phyloP scores from a whole-genome alignment of 1,140 invertebrate genomes.

The Drosophila ambigua region DNA sequence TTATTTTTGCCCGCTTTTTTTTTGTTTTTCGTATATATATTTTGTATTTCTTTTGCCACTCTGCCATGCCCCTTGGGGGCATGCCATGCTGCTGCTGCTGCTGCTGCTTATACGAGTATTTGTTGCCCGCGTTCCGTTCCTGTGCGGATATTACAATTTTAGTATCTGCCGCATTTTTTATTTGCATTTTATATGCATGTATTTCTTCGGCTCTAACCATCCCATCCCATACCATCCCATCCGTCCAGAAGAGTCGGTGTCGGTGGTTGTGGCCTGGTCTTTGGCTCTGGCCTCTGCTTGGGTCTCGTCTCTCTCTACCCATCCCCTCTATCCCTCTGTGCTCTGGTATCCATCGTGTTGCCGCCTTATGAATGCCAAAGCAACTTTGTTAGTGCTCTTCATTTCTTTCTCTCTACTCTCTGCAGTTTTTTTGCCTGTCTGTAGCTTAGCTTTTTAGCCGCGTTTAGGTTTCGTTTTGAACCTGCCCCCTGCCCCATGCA shows the following conservation, averaged over 20 bases:
- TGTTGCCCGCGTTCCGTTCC: slow-evolving; percentile 65
- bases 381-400: slow-evolving; percentile 58
- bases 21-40: slow-evolving; percentile 18
- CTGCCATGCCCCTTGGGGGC: slow-evolving; percentile 26
- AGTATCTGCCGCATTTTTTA: slow-evolving; percentile 79
- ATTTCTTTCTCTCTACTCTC: slow-evolving; percentile 16
- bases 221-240: background rate
- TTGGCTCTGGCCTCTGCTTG: background rate
- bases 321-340: slow-evolving; percentile 1
- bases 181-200: slow-evolving; percentile 82
- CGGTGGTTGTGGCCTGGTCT: background rate
- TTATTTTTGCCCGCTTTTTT: slow-evolving; percentile 40
- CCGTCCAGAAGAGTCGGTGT: background rate
- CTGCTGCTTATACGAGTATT: slow-evolving; percentile 26
- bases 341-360: slow-evolving; percentile 35
- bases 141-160: slow-evolving; percentile 80
- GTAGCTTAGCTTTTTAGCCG: slow-evolving; percentile 56
- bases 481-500: slow-evolving; percentile 9
- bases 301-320: slow-evolving; percentile 1
- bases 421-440: slow-evolving; percentile 15
- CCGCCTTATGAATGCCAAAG: slow-evolving; percentile 57
- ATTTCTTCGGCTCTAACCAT: slow-evolving; percentile 28
- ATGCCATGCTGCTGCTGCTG: background rate
- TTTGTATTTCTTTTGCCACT: slow-evolving; percentile 34
- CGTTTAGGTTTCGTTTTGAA: slow-evolving; percentile 61